Percentiles rank a stretch among this genome's conserved stretches.
Conservation (phyloP, 2,113 vertebrate genomes). For the Paradisaea rubra region DNA sequence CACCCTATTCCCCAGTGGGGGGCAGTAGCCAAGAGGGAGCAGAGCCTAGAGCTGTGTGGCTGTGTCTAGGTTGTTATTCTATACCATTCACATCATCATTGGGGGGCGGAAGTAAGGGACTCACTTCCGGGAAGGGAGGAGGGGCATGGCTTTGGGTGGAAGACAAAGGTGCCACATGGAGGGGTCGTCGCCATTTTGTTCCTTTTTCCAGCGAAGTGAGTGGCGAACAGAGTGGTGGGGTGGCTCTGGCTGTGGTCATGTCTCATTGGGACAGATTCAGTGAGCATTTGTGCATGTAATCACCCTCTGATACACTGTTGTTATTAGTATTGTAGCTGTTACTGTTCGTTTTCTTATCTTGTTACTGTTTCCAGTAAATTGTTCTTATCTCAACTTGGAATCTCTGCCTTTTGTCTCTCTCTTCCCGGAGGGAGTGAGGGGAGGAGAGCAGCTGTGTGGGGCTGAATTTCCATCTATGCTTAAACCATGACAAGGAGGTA, state of each 20-base stretch:
- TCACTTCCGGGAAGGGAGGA: background rate
- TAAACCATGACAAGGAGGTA: too few species aligned
- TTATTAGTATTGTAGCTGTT: background rate
- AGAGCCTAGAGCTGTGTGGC: background rate
- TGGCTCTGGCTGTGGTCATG: background rate
- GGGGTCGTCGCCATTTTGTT: background rate
- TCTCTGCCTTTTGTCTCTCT: background rate
- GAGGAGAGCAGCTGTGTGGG: too few species aligned
- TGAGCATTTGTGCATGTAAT: background rate
- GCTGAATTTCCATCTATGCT: too few species aligned
- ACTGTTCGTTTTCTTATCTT: background rate
- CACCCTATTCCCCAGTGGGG: background rate
- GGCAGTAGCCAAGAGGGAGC: background rate
- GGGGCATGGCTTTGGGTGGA: background rate
- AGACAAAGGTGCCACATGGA: background rate
- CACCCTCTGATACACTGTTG: background rate
- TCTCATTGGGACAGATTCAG: background rate
- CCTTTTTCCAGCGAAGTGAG: background rate
- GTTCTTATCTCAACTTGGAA: background rate
- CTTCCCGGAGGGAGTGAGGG: too few species aligned
- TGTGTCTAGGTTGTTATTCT: background rate
- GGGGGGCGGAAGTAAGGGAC: background rate
- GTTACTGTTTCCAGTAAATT: background rate
- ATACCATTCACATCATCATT: background rate
- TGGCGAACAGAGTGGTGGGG: fast-evolving